Evolutionary conservation across 2,797 vertebrate genomes (phyloP), one percentile per base, ranked within the genome.

Genomic region (Xiphorhynchus erythropygius): DNA sequence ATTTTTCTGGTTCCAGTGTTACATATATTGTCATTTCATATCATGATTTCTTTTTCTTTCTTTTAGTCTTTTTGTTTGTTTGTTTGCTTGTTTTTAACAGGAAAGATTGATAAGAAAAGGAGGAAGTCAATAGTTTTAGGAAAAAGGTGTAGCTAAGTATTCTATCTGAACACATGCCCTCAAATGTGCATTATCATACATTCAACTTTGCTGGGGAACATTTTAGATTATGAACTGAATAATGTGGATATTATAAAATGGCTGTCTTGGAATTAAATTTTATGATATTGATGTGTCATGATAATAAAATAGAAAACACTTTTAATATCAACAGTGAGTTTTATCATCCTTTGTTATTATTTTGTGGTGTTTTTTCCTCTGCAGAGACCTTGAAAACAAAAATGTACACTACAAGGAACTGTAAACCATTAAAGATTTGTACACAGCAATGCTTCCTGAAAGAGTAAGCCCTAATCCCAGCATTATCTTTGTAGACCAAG

Each of bases 201-300:
- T 22, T 80, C 49, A 33, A 5, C 79, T 90, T 88, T 1, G 4
- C 77, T 16, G 32, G 47, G 32, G 21, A 94, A 79, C 22, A 50
- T 89, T 93, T 86, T 88, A 47, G 74, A 67, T 75, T 93, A 81
- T 16, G 41, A 93, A 68, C 80, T 37, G 86, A 85, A 76, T 82
- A 83, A 95, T 37, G 46, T 77, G 59, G 68, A n/a, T 93, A 87
- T 87, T 94, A 94, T 95, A 92, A 96, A 96, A 82, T 71, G 57
- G 60, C 53, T 94, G 87, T 93, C 69, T 77, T 44, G n/a, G 19
- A 93, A 95, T 91, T 93, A 75, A 67, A 91, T 92, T 90, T 68
- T 64, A 62, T 13, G 32, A 84, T 89, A 92, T 62, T 90, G 56
- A 81, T 89, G 65, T 90, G 77, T 91, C 78, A 62, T 89, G 69